Evolutionary conservation across 2,888 invertebrate genomes (phyloP), one percentile per base, ranked within the genome.

Genomic region (Diploptera punctata): DNA sequence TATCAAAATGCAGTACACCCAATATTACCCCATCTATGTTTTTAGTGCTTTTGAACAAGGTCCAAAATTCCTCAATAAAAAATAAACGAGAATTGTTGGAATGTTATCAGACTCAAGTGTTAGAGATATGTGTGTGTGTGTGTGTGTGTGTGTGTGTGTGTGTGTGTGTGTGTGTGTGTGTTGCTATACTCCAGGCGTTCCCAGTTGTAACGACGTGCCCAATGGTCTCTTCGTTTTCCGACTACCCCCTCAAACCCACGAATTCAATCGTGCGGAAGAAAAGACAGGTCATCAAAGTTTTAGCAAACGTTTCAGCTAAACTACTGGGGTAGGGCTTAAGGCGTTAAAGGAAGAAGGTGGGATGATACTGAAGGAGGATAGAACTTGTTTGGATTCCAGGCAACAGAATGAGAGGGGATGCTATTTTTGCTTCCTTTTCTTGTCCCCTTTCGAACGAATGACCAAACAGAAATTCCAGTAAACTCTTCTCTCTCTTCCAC

Each of bases 271-370:
- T 62, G 73, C 54, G 62, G 73, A 73, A 73, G 69, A 70, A 73
- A 69, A 62, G 69, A 70, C 69, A 69, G 67, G 73, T 70, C 73
- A 73, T 73, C 73, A 73, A 73, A 73, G 73, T 73, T 73, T 73
- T 73, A 73, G 73, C 70, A 69, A 73, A 73, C 69, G 73, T 62
- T 69, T 57, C 57, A 57, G 57, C 57, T 29, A 57, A 57, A 57
- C 29, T 57, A 57, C 57, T 3, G 57, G 13, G 57, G 24, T n/a
- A n/a, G 57, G 57, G 5, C 29, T 9, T 26, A 57, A 57, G 57
- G 57, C 57, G 57, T 57, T 57, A 57, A 16, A 29, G 31, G 57
- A 57, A 29, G 24, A 57, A n/a, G 57, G 18, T 57, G n/a, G 29
- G 31, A 29, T 29, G 57, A 24, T 26, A 10, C 57, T 5, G 26